A percentile compares a stretch with the other conserved stretches of the same genome.
Evolutionary conservation across 2,797 vertebrate genomes (phyloP).

Genomic region (Huso huso): DNA sequence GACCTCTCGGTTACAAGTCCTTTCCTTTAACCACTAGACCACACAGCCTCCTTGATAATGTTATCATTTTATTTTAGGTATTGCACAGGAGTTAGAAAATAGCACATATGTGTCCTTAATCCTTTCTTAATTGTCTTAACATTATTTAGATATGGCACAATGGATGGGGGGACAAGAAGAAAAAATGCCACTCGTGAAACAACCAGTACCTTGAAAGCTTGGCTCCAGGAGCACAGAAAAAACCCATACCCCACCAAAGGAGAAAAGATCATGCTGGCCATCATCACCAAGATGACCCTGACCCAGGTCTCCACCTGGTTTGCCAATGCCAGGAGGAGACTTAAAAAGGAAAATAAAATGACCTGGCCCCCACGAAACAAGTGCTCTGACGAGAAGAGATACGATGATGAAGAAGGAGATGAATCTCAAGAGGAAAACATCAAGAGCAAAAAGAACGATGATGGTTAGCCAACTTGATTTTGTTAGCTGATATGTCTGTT

Average conservation of each 20-base stretch:
- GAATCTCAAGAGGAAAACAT: constrained; percentile 68
- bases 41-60: no score
- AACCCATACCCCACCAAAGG: constrained; percentile 82
- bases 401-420: constrained; percentile 76
- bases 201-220: constrained; percentile 78
- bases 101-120: no score
- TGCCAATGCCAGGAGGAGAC: constrained; percentile 52
- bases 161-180: constrained; percentile 85
- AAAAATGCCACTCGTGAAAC: constrained; percentile 92
- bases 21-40: no score
- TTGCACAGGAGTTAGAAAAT: no score
- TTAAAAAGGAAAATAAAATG: constrained; percentile 67
- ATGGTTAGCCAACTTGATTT: constrained; percentile 58
- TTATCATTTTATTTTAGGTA: no score
- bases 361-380: constrained; percentile 90
- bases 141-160: constrained; percentile 76
- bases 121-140: background rate
- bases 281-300: constrained; percentile 84
- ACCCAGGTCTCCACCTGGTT: constrained; percentile 72
- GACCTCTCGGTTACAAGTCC: no score
- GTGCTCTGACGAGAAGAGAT: constrained; percentile 83
- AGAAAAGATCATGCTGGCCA: constrained; percentile 83
- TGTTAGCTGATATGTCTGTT: constrained; percentile 2
- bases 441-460: constrained; percentile 72
- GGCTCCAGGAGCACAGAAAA: constrained; percentile 80